Conservation (phyloP, 1,140 invertebrate species). For the Pseudomyrmex dendroicus region DNA sequence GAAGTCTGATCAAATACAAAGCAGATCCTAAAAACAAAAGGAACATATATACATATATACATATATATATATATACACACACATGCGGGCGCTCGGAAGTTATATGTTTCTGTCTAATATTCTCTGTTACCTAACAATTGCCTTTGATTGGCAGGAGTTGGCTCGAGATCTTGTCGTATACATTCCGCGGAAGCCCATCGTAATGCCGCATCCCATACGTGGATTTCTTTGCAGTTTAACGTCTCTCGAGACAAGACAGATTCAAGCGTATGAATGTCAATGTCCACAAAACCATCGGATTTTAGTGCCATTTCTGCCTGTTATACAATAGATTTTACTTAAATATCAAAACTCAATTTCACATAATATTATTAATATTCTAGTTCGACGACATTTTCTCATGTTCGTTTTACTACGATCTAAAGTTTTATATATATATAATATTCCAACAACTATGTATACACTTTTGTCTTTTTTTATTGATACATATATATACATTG, state of each 20-base stretch:
- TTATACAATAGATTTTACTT: slow-evolving; percentile 78
- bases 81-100: no score
- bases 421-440: not conserved
- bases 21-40: slow-evolving; percentile 89
- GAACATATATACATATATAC: not conserved
- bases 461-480: not conserved
- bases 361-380: slow-evolving; percentile 31
- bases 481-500: no score
- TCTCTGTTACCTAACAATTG: slow-evolving; percentile 76
- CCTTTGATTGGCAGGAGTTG: slow-evolving; percentile 88
- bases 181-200: slow-evolving; percentile 96
- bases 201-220: slow-evolving; percentile 95
- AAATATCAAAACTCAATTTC: slow-evolving; percentile 32
- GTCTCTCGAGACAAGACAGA: slow-evolving; percentile 95
- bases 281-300: slow-evolving; percentile 97
- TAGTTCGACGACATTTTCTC: not conserved
- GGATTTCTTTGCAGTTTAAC: slow-evolving; percentile 95
- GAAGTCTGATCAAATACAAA: slow-evolving; percentile 94
- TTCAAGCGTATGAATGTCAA: slow-evolving; percentile 95
- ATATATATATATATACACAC: no score
- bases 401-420: not conserved
- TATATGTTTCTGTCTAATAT: not conserved
- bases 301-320: slow-evolving; percentile 96
- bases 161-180: slow-evolving; percentile 91
- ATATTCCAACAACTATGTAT: not conserved